Evolutionary conservation across 2,797 vertebrate genomes (phyloP).

Genomic region (Poeciliopsis presidionis): DNA sequence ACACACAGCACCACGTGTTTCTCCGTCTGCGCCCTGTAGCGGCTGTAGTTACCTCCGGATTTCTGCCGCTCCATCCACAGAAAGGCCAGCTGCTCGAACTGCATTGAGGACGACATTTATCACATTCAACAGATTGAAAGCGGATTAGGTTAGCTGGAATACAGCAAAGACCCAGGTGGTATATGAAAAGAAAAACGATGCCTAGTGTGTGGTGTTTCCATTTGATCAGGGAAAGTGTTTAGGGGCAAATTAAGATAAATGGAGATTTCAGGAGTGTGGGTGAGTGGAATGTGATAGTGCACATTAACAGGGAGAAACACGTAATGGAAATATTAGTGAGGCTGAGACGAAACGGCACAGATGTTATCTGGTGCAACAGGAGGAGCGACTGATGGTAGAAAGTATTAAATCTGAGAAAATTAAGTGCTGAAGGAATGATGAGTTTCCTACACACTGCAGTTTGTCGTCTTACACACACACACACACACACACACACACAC

Average conservation of each 20-base stretch:
- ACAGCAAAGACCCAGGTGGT: slow-evolving; percentile 45
- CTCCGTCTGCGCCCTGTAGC: slow-evolving; percentile 87
- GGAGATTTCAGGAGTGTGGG: slow-evolving; percentile 30
- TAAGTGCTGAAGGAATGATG: background rate
- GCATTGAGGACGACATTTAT: slow-evolving; percentile 47
- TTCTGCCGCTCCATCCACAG: slow-evolving; percentile 90
- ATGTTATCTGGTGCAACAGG: background rate
- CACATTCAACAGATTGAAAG: slow-evolving; percentile 67
- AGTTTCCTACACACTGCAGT: background rate
- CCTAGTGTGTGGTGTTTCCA: slow-evolving; percentile 40
- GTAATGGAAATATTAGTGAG: slow-evolving; percentile 4
- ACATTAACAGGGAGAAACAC: slow-evolving; percentile 9
- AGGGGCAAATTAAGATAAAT: slow-evolving; percentile 35
- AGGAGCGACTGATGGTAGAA: background rate
- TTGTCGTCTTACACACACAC: background rate
- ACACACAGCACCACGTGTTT: slow-evolving; percentile 88
- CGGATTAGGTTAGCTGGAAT: slow-evolving; percentile 56
- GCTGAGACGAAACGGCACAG: background rate
- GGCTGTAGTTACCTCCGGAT: slow-evolving; percentile 87
- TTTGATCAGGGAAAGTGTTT: slow-evolving; percentile 63
- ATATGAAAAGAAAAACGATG: slow-evolving; percentile 36
- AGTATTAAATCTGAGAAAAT: slow-evolving; percentile 7
- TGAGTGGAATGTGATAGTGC: slow-evolving; percentile 29
- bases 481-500: background rate
- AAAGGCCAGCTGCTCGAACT: slow-evolving; percentile 89